Evolutionary conservation across 2,113 vertebrate genomes (phyloP).

Genomic region (Trematomus loennbergii): DNA sequence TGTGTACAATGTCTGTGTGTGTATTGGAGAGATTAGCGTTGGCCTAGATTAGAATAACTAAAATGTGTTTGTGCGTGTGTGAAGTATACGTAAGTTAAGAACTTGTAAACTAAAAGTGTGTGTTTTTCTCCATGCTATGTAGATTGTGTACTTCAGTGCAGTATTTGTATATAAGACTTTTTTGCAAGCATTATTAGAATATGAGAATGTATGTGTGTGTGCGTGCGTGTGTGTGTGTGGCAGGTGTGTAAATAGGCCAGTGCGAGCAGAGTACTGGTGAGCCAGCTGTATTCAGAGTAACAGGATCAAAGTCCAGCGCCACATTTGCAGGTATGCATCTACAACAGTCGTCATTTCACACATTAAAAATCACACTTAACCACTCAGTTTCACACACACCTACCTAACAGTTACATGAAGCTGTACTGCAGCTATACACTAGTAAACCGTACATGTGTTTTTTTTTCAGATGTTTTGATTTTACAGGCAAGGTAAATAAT

Average conservation of each 20-base stretch:
- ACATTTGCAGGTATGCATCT: constrained; percentile 62
- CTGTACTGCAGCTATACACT: background rate
- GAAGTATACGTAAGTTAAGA: background rate
- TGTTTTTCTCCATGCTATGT: background rate
- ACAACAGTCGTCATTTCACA: constrained; percentile 27
- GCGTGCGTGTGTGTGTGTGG: constrained; percentile 10
- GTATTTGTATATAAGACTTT: background rate
- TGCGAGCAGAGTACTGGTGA: constrained; percentile 25
- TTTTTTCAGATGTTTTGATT: background rate
- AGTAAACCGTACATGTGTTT: background rate
- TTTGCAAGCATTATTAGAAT: constrained; percentile 6
- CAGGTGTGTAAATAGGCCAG: constrained; percentile 81
- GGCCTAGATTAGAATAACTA: background rate
- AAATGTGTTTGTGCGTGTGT: constrained; percentile 9
- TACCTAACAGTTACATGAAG: background rate
- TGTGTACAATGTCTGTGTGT: constrained; percentile 17
- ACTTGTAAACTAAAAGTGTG: background rate
- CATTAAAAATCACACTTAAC: constrained; percentile 19
- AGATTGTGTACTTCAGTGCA: background rate
- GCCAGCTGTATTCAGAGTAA: constrained; percentile 69
- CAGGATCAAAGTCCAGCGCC: constrained; percentile 75
- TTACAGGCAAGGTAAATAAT: constrained; percentile 5
- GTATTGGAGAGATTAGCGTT: constrained; percentile 26
- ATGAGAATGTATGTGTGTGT: background rate
- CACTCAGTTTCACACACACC: background rate